phyloP scores from a whole-genome alignment of 2,797 vertebrate genomes.

The Sebastes steindachneri region DNA sequence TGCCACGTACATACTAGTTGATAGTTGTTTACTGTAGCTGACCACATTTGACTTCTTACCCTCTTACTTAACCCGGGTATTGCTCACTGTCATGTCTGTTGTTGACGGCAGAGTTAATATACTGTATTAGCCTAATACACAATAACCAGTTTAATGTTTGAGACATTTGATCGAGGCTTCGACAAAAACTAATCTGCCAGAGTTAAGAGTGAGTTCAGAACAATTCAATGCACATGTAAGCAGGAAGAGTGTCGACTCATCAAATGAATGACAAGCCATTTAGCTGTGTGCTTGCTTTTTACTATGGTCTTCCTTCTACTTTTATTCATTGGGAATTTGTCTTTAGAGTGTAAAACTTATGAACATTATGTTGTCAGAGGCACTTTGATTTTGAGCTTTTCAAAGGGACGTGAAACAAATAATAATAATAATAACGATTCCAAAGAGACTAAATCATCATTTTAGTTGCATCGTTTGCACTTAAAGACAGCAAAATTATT shows the following conservation, averaged over 20 bases:
- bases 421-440: background rate
- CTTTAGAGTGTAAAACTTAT: background rate
- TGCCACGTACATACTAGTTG: constrained; percentile 9
- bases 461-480: background rate
- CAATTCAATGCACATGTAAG: background rate
- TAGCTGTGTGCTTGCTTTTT: background rate
- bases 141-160: background rate
- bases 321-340: constrained; percentile 5
- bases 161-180: background rate
- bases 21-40: constrained; percentile 17
- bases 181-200: background rate
- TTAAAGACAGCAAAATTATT: background rate
- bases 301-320: background rate
- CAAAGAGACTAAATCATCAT: background rate
- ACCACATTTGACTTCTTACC: background rate
- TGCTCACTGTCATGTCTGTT: background rate
- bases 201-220: background rate
- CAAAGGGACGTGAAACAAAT: background rate
- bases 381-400: background rate
- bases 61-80: background rate
- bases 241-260: background rate
- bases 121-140: background rate
- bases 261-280: background rate
- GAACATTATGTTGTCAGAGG: background rate
- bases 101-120: background rate